A percentile compares a stretch with the other conserved stretches of the same genome.
These are phyloP conservation scores for Metopolophium dirhodum DNA, from an alignment of 1,140 invertebrate genomes.

Conservation along the genomic window DNA sequence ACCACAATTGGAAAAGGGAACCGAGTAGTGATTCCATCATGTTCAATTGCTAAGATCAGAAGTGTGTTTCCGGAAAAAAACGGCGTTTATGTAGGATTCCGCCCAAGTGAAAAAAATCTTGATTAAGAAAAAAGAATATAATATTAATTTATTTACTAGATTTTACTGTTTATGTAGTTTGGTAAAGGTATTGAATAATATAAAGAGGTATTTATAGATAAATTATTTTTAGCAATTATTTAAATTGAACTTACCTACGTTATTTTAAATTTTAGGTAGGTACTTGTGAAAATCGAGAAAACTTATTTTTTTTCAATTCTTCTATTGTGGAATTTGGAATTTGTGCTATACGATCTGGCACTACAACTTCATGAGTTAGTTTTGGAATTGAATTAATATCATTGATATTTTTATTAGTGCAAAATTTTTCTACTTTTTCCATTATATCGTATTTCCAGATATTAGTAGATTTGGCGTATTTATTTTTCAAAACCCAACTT, in stretches of 20 bases:
- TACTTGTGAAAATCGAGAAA: background rate
- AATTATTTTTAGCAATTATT: background rate
- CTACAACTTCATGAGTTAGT: background rate
- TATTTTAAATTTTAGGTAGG: background rate
- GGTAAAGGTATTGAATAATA: background rate
- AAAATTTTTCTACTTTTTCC: background rate
- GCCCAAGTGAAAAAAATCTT: background rate
- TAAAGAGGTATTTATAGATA: background rate
- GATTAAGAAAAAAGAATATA: background rate
- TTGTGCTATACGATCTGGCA: background rate
- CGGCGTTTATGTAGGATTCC: background rate
- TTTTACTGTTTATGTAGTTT: background rate
- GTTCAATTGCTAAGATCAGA: background rate
- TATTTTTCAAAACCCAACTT: background rate
- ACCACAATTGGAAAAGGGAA: background rate
- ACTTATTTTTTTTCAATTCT: background rate
- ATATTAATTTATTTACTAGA: background rate
- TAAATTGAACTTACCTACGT: background rate
- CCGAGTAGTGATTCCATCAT: conserved; percentile 14
- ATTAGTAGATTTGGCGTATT: background rate
- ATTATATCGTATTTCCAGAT: background rate
- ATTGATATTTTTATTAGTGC: background rate
- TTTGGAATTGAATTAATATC: background rate
- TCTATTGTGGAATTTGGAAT: background rate
- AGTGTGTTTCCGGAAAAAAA: background rate